A percentile compares a stretch with the other conserved stretches of the same genome.
Evolutionary conservation across 2,888 invertebrate genomes (phyloP).

Genomic region (Philonicus albiceps): DNA sequence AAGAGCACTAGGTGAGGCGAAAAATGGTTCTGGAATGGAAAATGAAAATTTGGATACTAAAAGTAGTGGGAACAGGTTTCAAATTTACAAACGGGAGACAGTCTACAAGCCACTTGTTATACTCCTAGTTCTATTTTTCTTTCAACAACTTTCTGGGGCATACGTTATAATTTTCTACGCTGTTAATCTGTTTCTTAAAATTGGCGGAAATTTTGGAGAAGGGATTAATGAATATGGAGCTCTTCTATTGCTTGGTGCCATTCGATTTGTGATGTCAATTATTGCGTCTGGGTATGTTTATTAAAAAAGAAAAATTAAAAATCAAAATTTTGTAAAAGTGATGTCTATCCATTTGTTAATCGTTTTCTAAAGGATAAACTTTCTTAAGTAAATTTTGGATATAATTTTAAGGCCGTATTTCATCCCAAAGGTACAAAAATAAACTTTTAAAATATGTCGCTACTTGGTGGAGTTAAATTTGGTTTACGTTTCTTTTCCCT

Average conservation of each 20-base stretch:
- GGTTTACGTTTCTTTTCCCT: too few relatives aligned
- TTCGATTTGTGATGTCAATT: conserved; percentile 66
- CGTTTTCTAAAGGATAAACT: too few relatives aligned
- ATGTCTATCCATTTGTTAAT: too few relatives aligned
- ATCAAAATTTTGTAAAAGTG: neutral
- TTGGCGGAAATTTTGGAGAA: conserved; percentile 50
- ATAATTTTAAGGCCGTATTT: too few relatives aligned
- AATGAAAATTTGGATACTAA: neutral
- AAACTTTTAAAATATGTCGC: too few relatives aligned
- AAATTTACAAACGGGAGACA: conserved; percentile 51
- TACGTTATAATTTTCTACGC: conserved; percentile 69
- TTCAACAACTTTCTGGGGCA: conserved; percentile 68
- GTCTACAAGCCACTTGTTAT: conserved; percentile 66
- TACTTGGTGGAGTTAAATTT: too few relatives aligned
- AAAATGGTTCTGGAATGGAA: neutral
- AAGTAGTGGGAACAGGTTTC: neutral
- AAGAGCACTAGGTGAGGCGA: neutral
- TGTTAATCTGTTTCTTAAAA: conserved; percentile 50
- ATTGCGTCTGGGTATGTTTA: conserved; percentile 60
- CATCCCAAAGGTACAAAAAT: too few relatives aligned
- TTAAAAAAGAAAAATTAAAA: neutral
- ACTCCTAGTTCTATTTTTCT: conserved; percentile 63
- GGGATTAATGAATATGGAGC: conserved; percentile 51
- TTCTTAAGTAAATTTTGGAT: too few relatives aligned
- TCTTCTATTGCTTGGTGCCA: conserved; percentile 49